Evolutionary conservation across 2,113 vertebrate species (phyloP), one percentile per base, ranked within the genome.

Genomic region (Rhegmatorhina hoffmannsi): DNA sequence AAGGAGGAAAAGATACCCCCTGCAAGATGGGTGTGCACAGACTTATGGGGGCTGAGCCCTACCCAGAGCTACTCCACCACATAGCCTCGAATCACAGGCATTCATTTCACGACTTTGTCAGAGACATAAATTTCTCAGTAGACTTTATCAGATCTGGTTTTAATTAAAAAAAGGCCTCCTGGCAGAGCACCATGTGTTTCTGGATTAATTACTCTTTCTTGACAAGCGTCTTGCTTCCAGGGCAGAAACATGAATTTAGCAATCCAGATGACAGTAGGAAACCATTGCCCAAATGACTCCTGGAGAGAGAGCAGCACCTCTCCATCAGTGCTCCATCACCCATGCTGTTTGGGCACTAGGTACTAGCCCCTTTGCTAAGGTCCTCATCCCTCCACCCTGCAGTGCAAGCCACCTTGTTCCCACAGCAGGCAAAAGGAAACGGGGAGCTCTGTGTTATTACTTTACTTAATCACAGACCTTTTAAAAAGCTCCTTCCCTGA

Each of bases 101-200:
- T 3, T 13, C 23, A 33, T 53, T 64, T 56, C 66, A 13, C 4
- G 11, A 47, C 44, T 77, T 74, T 87, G 40, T 46, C 21, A 47
- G 83, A 68, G 85, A 66, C 1, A 0, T 36, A 55, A 24, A 18
- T 78, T 87, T 86, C 82, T 73, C 84, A 64, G 26, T 6, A 77
- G 46, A 64, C 55, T 84, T 92, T 28, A 90, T 72, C 74, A 40
- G 70, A 69, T 82, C 2, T 34, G 49, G 0, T 62, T 90, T 96
- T 96, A 97, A 97, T 97, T 96, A 75, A 92, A 89, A 63, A 89
- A 81, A 85, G n/a, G 36, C 78, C 92, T 92, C 73, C 53, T 89
- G 94, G 92, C 74, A 83, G 38, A 75, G 18, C 0, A 14, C 77
- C 9, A 20, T 1, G 0, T 56, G 64, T 44, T 94, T 90, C 86